phyloP scores from a whole-genome alignment of 2,113 vertebrate genomes.

The Prunella himalayana region DNA sequence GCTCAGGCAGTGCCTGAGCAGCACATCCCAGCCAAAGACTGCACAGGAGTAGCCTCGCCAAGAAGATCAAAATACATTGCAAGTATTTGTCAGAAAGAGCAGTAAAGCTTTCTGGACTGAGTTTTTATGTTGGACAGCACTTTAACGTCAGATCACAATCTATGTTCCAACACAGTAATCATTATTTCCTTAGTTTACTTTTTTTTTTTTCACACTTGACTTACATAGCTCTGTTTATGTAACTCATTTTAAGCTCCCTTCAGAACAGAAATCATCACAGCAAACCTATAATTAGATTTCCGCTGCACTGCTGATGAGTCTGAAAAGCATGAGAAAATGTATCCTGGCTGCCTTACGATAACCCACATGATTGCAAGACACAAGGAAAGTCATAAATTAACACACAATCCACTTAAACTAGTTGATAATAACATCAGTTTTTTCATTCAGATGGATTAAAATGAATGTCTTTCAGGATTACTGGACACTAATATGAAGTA shows the following conservation, averaged over 20 bases:
- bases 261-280: not conserved
- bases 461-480: not conserved
- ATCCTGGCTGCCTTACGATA: not conserved
- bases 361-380: not conserved
- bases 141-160: not conserved
- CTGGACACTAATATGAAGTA: not conserved
- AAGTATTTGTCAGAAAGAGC: not conserved
- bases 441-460: not conserved
- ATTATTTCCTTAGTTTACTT: not conserved
- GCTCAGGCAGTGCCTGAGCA: not conserved
- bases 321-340: conserved; percentile 39
- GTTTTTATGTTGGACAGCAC: not conserved
- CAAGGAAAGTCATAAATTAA: not conserved
- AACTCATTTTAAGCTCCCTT: not conserved
- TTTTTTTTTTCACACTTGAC: not conserved
- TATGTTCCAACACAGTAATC: not conserved
- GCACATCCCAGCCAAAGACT: not conserved
- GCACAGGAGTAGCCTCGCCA: not conserved
- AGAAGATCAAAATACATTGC: not conserved
- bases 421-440: not conserved
- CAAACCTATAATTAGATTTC: conserved; percentile 55
- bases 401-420: not conserved
- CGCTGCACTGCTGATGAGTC: not conserved
- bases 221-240: not conserved
- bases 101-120: not conserved